phyloP scores from a whole-genome alignment of 2,888 invertebrate genomes.

The Euphydryas editha region DNA sequence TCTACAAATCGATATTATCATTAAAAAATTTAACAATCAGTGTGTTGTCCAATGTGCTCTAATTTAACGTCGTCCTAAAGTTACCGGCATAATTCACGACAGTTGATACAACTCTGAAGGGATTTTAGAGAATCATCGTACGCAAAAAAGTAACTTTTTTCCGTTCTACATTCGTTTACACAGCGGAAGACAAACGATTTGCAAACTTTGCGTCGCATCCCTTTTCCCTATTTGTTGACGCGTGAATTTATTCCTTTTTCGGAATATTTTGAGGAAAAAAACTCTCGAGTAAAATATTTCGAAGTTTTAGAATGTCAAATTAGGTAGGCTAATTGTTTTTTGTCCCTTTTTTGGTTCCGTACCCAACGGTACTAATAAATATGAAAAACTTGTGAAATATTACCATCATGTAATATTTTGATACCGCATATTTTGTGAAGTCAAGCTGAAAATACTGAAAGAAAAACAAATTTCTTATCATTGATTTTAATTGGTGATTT shows the following conservation, averaged over 20 bases:
- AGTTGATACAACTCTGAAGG: background rate
- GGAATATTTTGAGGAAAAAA: slow-evolving; percentile 9
- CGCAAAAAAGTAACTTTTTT: slow-evolving; percentile 19
- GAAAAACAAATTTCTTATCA: too few relatives aligned
- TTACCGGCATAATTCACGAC: background rate
- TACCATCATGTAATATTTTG: too few relatives aligned
- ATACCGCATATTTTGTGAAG: too few relatives aligned
- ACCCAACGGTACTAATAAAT: too few relatives aligned
- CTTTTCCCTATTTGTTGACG: slow-evolving; percentile 18
- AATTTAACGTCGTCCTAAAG: background rate
- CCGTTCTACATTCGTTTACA: slow-evolving; percentile 30
- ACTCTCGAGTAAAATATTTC: slow-evolving; percentile 3
- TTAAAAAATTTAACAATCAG: too few relatives aligned
- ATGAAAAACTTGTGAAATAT: too few relatives aligned
- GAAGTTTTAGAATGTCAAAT: slow-evolving; percentile 6
- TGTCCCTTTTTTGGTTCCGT: background rate
- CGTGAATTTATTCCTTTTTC: slow-evolving; percentile 14
- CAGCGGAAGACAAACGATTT: slow-evolving; percentile 47
- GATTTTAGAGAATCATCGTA: slow-evolving; percentile 2
- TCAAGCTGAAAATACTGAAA: too few relatives aligned
- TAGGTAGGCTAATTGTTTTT: background rate
- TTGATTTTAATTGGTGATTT: too few relatives aligned
- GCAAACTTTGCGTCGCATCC: slow-evolving; percentile 44
- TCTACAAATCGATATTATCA: background rate
- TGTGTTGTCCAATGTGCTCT: background rate